phyloP scores from a whole-genome alignment of 2,888 invertebrate species.

The Hoplodrina ambigua region DNA sequence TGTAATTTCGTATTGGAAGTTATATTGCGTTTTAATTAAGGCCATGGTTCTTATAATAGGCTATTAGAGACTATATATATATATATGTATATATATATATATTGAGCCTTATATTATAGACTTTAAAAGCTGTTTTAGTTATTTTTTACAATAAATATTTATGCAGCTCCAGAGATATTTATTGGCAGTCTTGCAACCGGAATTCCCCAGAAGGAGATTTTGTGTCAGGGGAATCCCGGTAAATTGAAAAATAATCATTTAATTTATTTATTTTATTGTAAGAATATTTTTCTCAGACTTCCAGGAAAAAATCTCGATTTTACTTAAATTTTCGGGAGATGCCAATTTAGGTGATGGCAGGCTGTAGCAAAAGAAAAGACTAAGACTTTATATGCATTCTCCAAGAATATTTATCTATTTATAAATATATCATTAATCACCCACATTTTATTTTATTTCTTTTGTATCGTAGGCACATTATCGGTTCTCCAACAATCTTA shows the following conservation, averaged over 20 bases:
- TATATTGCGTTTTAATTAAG: constrained; percentile 38
- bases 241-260: too few species aligned
- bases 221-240: too few species aligned
- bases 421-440: constrained; percentile 57
- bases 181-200: not conserved
- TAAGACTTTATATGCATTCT: constrained; percentile 32
- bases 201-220: too few species aligned
- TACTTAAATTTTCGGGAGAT: too few species aligned
- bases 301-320: too few species aligned
- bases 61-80: constrained; percentile 40
- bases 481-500: constrained; percentile 59
- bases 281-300: too few species aligned
- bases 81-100: constrained; percentile 47
- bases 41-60: constrained; percentile 49
- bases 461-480: constrained; percentile 64
- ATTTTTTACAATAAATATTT: not conserved
- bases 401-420: constrained; percentile 45
- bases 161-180: not conserved
- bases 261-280: too few species aligned
- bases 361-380: not conserved
- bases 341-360: too few species aligned
- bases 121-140: too few species aligned
- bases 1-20: constrained; percentile 42
- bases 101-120: not conserved
- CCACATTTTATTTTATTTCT: constrained; percentile 51